These are phyloP conservation scores for Limnephilus auricula DNA, from an alignment of 2,888 invertebrate species.

Conservation along the genomic window DNA sequence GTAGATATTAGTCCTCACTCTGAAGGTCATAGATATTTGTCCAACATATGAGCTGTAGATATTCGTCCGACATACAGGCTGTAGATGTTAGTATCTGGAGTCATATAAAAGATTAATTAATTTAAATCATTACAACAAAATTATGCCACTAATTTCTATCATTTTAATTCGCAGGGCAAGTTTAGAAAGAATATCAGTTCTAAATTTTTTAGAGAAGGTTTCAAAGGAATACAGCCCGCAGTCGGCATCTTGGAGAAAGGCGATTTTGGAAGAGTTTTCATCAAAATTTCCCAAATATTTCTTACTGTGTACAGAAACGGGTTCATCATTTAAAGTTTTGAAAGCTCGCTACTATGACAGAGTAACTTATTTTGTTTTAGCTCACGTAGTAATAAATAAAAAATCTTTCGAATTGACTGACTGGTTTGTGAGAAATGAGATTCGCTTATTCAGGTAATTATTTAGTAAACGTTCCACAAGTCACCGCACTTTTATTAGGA, in stretches of 20 bases:
- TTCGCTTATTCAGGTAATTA: conserved; percentile 53
- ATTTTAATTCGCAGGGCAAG: conserved; percentile 40
- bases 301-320: conserved; percentile 39
- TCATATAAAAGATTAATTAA: background rate
- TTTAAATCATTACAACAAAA: background rate
- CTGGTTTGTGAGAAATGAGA: conserved; percentile 54
- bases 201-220: conserved; percentile 45
- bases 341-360: conserved; percentile 54
- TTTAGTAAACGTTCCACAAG: too few relatives aligned
- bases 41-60: too few relatives aligned
- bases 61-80: too few relatives aligned
- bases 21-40: too few relatives aligned
- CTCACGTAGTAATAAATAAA: conserved; percentile 45
- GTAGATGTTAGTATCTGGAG: too few relatives aligned
- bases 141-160: background rate
- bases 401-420: conserved; percentile 26
- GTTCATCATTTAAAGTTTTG: conserved; percentile 42
- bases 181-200: conserved; percentile 35
- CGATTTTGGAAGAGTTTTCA: conserved; percentile 37
- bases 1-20: too few relatives aligned
- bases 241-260: conserved; percentile 36
- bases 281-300: conserved; percentile 51
- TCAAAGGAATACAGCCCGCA: conserved; percentile 10
- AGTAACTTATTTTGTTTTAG: conserved; percentile 50
- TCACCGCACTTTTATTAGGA: too few relatives aligned